Evolutionary conservation across 2,888 invertebrate genomes (phyloP), one percentile per base, ranked within the genome.

Genomic region (Caenorhabditis sulstoni): DNA sequence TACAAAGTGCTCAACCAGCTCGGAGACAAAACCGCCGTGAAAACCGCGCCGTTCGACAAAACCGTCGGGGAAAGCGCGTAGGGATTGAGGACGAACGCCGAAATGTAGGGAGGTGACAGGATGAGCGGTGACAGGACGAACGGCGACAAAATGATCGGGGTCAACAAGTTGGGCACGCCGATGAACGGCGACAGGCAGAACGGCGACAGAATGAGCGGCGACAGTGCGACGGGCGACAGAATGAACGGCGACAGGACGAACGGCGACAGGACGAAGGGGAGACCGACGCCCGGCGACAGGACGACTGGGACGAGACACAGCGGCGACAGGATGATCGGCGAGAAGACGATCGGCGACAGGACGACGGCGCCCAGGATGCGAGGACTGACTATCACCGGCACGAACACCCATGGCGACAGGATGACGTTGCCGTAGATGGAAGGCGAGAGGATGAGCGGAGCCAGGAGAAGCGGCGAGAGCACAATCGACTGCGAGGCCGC

Each of bases 71-170:
- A 81, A 35, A 86, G 57, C 3, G 81, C 82, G 44, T 80, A 78
- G 0, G 82, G 82, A 41, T 53, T 59, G 41, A 84, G 49, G 4
- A 84, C 62, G 23, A 83, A 67, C 22, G 83, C 80, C 1, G 79
- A 55, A 8, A 84, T 47, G 20, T 59, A 70, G 0, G 67, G 71
- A 35, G 82, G 83, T 11, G 81, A 82, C 11, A 81, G 53, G 22
- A 84, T 75, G 3, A 80, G 37, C 0, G 86, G 86, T 12, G 84
- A 80, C 8, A 83, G 41, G 1, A 84, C 79, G 49, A 84, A 85
- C 11, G 85, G 85, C 0, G 80, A 79, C 3, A 85, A 62, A 23
- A 85, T 71, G 45, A 85, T 11, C 16, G 81, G 83, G 29, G 79
- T 16, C 47, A 83, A 52, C 3, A 59, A 35, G 35, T 70, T 73